Base-by-base conservation (phyloP, 2,888 invertebrate genomes). In the Drosophila incognita region DNA sequence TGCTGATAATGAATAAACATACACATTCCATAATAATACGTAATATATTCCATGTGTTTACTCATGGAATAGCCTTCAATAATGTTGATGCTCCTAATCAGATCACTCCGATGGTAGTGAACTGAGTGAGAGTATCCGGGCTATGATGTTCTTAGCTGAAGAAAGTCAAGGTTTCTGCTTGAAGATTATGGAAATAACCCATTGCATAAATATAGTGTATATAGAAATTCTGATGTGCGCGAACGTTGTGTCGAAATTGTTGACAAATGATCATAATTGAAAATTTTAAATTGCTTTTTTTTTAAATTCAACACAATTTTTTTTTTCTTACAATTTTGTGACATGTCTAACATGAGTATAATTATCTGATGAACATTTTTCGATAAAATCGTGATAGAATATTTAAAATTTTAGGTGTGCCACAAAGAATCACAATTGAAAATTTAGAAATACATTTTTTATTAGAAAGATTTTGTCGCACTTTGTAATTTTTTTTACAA, bases 1-100 rank as follows among this genome's bases (percentile, higher is more conserved):
- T 33, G 61, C 70, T 69, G 81, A 75, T 82, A 59, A 69, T 58
- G 27, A 18, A 40, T 31, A 38, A 3, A 42, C 35, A 59, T 53
- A 48, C n/a, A 15, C 11, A 21, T 46, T 21, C 13, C 21, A 13
- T 46, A 46, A 46, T 15, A 13, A 21, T 46, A 46, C 6, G 21
- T 21, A 21, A 13, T 40, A 2, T n/a, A n/a, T 40, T 40, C 40
- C n/a, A n/a, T 51, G 11, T 58, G 51, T 42, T 52, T 48, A 46
- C 24, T 48, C 21, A 31, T 36, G 15, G 31, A 36, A 18, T 42
- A 58, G 62, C 65, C 69, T 58, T 53, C 74, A 58, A 57, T 27
- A 35, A 59, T 48, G 68, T 48, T 54, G 53, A 53, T 51, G 38
- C 52, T 73, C 53, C 29, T 38, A 53, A 46, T 42, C n/a, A 5